Conservation (phyloP, 2,888 invertebrate species). For the Dichetophora obliterata region DNA sequence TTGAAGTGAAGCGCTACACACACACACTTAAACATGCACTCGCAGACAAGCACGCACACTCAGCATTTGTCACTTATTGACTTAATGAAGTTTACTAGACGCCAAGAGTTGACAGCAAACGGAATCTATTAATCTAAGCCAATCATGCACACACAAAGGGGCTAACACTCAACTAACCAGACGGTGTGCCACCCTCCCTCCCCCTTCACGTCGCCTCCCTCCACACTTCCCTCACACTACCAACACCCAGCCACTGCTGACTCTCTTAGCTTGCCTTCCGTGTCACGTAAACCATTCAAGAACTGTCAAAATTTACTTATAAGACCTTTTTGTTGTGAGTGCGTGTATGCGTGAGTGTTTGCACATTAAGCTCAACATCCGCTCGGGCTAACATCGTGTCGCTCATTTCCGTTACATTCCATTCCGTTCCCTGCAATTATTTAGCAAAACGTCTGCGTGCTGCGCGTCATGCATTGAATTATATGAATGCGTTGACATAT, state of each 20-base stretch:
- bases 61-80: conserved; percentile 13
- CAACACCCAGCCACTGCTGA: neutral
- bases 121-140: conserved; percentile 7
- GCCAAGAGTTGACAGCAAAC: conserved; percentile 11
- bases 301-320: conserved; percentile 23
- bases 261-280: neutral
- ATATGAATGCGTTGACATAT: conserved; percentile 4
- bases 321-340: neutral
- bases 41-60: neutral
- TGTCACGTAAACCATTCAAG: conserved; percentile 1
- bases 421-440: too few species aligned
- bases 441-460: neutral
- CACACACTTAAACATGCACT: neutral
- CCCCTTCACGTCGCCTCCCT: neutral
- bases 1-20: neutral
- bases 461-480: neutral
- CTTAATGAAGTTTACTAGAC: neutral
- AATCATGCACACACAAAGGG: neutral
- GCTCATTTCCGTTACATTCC: conserved; percentile 3
- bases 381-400: conserved; percentile 6
- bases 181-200: neutral
- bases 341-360: neutral
- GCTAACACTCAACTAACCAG: neutral
- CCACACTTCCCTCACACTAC: too few species aligned
- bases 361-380: conserved; percentile 18